A percentile compares a stretch with the other conserved stretches of the same genome.
Conservation (phyloP, 2,888 invertebrate genomes). For the Eilema griseolum region DNA sequence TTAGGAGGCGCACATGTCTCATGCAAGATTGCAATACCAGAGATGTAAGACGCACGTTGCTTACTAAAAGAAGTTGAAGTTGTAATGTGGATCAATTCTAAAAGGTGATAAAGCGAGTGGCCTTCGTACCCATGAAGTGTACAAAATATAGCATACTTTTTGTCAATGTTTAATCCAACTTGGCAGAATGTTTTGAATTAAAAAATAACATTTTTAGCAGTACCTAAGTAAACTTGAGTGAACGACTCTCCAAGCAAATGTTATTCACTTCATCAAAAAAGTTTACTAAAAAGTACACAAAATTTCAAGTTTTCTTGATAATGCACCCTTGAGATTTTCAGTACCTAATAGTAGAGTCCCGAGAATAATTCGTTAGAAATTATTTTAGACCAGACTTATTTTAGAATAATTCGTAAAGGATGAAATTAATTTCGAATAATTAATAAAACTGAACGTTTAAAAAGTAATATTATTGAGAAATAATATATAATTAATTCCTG, state of each 20-base stretch:
- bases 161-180: not conserved
- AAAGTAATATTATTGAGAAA: not conserved
- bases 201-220: constrained; percentile 10
- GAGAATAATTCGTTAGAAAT: not conserved
- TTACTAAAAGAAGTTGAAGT: not conserved
- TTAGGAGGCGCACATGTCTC: no score
- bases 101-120: not conserved
- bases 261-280: constrained; percentile 40
- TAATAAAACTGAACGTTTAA: not conserved
- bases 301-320: constrained; percentile 37
- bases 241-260: constrained; percentile 27
- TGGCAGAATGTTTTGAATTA: not conserved
- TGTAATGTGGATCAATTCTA: not conserved
- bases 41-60: no score
- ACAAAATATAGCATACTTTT: not conserved
- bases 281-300: constrained; percentile 24
- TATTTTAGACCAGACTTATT: not conserved
- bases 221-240: constrained; percentile 9
- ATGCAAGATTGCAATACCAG: not conserved
- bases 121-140: not conserved
- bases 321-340: constrained; percentile 24
- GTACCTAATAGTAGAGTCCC: not conserved
- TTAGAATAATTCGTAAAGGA: not conserved
- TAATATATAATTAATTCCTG: not conserved
- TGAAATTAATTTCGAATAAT: not conserved